Percentiles rank a stretch among this genome's conserved stretches.
These are phyloP conservation scores for Entomyzon cyanotis DNA, from an alignment of 2,113 vertebrate genomes.

Conservation along the genomic window DNA sequence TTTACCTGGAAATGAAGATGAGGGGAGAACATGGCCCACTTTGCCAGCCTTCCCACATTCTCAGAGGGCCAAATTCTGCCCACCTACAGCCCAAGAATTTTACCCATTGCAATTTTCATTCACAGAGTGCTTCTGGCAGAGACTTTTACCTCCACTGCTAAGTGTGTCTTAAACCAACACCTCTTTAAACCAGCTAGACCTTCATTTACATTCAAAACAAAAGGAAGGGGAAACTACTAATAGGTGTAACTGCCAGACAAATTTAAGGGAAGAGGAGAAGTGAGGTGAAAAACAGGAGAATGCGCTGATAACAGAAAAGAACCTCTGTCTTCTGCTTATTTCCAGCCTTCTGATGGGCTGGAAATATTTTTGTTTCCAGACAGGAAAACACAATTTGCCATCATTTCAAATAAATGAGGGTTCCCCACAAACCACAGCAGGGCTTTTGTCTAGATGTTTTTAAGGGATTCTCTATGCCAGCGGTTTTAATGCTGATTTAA, in stretches of 20 bases:
- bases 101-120: background rate
- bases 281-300: background rate
- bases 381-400: background rate
- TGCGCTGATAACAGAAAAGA: background rate
- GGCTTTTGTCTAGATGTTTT: constrained; percentile 8
- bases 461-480: background rate
- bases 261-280: background rate
- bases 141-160: background rate
- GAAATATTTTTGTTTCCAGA: background rate
- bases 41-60: background rate
- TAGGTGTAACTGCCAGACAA: background rate
- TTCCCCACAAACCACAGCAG: constrained; percentile 27
- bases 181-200: background rate
- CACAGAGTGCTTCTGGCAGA: background rate
- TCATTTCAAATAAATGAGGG: constrained; percentile 19
- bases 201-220: constrained; percentile 35
- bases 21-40: background rate
- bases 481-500: constrained; percentile 6
- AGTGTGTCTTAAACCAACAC: background rate
- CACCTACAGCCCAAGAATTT: background rate
- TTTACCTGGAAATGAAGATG: background rate
- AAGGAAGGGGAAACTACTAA: background rate
- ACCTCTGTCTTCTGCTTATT: background rate
- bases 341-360: background rate
- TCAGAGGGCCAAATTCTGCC: background rate